A percentile compares a stretch with the other conserved stretches of the same genome.
phyloP scores from a whole-genome alignment of 2,888 invertebrate species.

The Epinotia demarniana region DNA sequence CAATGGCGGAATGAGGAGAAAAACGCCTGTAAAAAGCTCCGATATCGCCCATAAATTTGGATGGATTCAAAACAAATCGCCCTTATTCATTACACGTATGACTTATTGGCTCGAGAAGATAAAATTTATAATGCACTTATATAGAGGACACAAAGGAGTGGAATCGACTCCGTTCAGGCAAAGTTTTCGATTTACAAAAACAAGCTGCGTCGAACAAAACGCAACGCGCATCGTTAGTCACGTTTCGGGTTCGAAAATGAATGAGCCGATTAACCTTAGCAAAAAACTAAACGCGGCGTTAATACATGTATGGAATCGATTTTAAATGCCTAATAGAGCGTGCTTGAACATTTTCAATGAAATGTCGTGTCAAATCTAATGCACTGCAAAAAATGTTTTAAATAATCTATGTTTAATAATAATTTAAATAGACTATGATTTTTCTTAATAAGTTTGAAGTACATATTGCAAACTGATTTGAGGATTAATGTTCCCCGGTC shows the following conservation, averaged over 20 bases:
- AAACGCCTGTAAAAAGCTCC: constrained; percentile 80
- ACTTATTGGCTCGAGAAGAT: constrained; percentile 76
- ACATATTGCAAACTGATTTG: neutral
- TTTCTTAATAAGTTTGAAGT: neutral
- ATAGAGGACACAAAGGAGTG: constrained; percentile 71
- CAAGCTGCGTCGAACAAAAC: constrained; percentile 65
- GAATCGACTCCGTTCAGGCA: constrained; percentile 61
- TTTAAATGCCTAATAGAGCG: constrained; percentile 59
- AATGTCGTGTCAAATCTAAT: constrained; percentile 51
- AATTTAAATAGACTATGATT: neutral
- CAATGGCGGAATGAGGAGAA: constrained; percentile 79
- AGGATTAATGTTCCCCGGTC: neutral
- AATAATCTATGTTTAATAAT: neutral
- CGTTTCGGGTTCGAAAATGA: constrained; percentile 58
- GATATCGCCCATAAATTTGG: constrained; percentile 83
- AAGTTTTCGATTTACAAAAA: constrained; percentile 62
- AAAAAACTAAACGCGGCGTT: constrained; percentile 57
- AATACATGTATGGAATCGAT: constrained; percentile 54
- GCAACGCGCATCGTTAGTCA: constrained; percentile 77
- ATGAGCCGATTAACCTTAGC: constrained; percentile 56
- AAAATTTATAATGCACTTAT: constrained; percentile 79
- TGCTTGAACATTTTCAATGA: constrained; percentile 49
- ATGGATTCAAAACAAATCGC: constrained; percentile 84
- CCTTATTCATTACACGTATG: constrained; percentile 85
- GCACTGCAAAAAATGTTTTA: constrained; percentile 47